Conservation (phyloP, 2,797 vertebrate species). For the Anabacerthia variegaticeps region DNA sequence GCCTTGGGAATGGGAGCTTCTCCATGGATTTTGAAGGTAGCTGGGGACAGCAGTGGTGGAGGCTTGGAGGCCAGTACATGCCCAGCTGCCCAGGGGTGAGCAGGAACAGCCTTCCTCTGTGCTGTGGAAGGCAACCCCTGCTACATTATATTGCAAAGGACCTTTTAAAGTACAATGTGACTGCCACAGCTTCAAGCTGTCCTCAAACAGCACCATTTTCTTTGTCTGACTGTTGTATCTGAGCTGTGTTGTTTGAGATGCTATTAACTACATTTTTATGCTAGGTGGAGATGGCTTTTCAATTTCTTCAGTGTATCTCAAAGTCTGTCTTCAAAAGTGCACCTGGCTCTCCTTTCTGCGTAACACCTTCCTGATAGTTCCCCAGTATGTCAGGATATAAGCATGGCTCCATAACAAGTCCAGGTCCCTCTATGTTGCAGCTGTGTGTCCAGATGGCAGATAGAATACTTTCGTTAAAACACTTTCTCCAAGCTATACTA, state of each 20-base stretch:
- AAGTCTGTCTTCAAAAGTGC: not conserved
- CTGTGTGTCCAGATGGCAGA: not conserved
- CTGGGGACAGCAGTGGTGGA: rapidly evolving
- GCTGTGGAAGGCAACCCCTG: not conserved
- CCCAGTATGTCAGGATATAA: not conserved
- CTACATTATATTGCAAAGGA: not conserved
- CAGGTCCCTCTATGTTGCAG: not conserved
- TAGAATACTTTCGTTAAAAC: not conserved
- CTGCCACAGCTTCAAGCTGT: not conserved
- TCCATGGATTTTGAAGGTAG: not conserved
- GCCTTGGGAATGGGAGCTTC: not conserved
- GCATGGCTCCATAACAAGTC: not conserved
- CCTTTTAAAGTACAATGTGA: not conserved
- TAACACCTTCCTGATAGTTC: not conserved
- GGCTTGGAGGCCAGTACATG: rapidly evolving
- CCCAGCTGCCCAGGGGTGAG: not conserved
- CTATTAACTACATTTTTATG: not conserved
- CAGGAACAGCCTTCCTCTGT: not conserved
- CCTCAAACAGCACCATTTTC: not conserved
- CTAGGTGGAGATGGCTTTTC: not conserved
- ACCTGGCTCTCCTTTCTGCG: not conserved
- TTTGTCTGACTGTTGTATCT: not conserved
- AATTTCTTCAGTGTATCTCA: not conserved
- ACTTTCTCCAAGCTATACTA: not conserved
- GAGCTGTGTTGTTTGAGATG: not conserved